These are phyloP conservation scores for Formicarius rufipectus DNA, from an alignment of 2,113 vertebrate genomes.

Conservation along the genomic window DNA sequence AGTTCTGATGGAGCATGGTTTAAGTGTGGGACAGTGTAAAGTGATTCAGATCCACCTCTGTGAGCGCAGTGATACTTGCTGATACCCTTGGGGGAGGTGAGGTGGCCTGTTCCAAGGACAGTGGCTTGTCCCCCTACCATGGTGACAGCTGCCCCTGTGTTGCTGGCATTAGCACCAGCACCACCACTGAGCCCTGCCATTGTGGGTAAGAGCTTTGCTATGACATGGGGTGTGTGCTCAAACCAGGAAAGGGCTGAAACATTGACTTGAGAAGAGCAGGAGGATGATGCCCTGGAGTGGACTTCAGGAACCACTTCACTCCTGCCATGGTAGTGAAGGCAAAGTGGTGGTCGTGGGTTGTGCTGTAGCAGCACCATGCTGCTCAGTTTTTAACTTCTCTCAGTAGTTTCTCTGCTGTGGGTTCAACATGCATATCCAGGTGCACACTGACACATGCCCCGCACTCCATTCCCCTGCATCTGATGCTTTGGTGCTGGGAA, in stretches of 20 bases:
- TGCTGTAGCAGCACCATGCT: not conserved
- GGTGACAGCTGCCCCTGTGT: not conserved
- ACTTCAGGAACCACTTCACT: not conserved
- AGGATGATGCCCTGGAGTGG: rapidly evolving
- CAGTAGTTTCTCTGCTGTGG: not conserved
- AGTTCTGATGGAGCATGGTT: not conserved
- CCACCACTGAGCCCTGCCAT: not conserved
- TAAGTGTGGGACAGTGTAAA: not conserved
- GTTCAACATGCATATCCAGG: not conserved
- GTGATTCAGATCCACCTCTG: not conserved
- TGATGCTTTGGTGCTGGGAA: rapidly evolving
- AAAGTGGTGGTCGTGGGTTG: not conserved
- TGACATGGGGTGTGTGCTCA: not conserved
- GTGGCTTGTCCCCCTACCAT: not conserved
- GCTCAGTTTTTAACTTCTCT: not conserved
- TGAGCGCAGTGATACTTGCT: not conserved
- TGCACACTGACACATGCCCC: not conserved
- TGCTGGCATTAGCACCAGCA: not conserved
- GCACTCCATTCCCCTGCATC: not conserved
- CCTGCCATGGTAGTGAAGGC: not conserved
- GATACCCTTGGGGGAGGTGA: not conserved
- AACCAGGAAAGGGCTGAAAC: not conserved
- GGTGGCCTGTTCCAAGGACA: not conserved
- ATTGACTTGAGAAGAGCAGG: not conserved
- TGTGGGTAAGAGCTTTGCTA: not conserved